Conservation (phyloP, 2,113 vertebrate species). For the Sporophila hypoxantha region DNA sequence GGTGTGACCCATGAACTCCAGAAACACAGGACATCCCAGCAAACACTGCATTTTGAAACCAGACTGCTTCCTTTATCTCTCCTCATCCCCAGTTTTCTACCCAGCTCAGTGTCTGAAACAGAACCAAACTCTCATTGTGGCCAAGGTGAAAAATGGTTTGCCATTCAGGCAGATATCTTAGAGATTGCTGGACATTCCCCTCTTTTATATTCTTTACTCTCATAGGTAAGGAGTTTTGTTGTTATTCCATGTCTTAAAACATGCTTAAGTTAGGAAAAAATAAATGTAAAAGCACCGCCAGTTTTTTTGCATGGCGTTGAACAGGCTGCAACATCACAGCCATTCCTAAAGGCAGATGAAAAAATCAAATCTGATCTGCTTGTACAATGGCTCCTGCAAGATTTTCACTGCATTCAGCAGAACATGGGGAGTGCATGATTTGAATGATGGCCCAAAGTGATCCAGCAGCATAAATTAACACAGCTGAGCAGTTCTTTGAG, state of each 20-base stretch:
- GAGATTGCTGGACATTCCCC: neutral
- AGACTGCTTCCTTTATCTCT: neutral
- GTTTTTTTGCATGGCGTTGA: neutral
- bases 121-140: neutral
- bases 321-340: neutral
- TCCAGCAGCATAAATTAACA: constrained; percentile 8
- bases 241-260: neutral
- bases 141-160: neutral
- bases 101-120: too few species aligned
- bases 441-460: neutral
- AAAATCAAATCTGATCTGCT: neutral
- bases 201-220: neutral
- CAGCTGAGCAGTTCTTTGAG: neutral
- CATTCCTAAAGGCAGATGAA: neutral
- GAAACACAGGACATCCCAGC: neutral
- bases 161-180: neutral
- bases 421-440: neutral
- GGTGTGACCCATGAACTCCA: neutral
- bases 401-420: neutral
- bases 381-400: neutral
- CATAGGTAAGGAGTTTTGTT: neutral
- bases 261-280: neutral
- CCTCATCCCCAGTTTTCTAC: neutral
- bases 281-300: neutral
- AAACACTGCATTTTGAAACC: neutral